phyloP scores from a whole-genome alignment of 2,113 vertebrate species.

The Cyphotilapia sp. region DNA sequence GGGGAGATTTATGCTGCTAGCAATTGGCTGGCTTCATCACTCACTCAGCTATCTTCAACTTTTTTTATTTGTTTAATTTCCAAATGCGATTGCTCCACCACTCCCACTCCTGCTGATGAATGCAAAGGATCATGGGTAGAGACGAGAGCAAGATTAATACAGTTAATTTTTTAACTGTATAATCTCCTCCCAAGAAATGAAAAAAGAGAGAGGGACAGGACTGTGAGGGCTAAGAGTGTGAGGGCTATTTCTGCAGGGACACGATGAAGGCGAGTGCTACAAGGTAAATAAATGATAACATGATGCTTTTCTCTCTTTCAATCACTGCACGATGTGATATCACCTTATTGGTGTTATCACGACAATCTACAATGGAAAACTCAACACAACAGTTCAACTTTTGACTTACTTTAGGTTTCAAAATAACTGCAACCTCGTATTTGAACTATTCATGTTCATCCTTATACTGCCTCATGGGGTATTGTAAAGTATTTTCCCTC shows the following conservation, averaged over 20 bases:
- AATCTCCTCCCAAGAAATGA: background rate
- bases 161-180: slow-evolving; percentile 42
- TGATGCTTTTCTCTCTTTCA: background rate
- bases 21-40: slow-evolving; percentile 47
- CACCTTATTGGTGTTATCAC: background rate
- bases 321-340: background rate
- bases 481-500: background rate
- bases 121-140: slow-evolving; percentile 52
- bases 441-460: fast-evolving
- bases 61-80: slow-evolving; percentile 67
- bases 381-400: background rate
- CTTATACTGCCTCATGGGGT: background rate
- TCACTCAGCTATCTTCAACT: slow-evolving; percentile 59
- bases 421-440: background rate
- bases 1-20: slow-evolving; percentile 48
- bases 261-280: slow-evolving; percentile 2
- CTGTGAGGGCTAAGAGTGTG: slow-evolving; percentile 12
- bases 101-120: slow-evolving; percentile 42
- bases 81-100: slow-evolving; percentile 56
- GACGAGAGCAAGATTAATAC: slow-evolving; percentile 44
- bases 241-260: background rate
- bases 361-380: fast-evolving
- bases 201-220: background rate
- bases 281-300: slow-evolving; percentile 1
- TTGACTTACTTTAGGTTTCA: background rate